A percentile compares a stretch with the other conserved stretches of the same genome.
These are phyloP conservation scores for Molorchus minor DNA, from an alignment of 2,888 invertebrate genomes.

Conservation along the genomic window DNA sequence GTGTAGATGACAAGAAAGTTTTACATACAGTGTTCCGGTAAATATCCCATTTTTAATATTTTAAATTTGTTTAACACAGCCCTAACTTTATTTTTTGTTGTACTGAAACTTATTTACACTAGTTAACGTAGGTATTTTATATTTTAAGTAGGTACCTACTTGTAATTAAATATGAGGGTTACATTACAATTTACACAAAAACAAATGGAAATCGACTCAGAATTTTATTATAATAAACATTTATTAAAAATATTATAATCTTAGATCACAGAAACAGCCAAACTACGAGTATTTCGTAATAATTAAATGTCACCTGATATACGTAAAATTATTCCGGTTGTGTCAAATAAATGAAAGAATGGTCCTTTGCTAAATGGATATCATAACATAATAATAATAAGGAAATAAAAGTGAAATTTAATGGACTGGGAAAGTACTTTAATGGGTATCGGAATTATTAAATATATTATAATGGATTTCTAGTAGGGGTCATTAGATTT, in stretches of 20 bases:
- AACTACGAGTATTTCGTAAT: background rate
- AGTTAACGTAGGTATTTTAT: background rate
- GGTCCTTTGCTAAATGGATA: background rate
- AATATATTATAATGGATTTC: no score
- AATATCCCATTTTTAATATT: background rate
- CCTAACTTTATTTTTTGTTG: background rate
- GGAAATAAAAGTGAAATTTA: background rate
- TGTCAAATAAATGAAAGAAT: background rate
- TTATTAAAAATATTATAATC: background rate
- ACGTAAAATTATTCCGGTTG: background rate
- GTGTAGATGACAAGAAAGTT: background rate
- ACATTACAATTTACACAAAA: background rate
- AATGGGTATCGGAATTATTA: no score
- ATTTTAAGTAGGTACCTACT: background rate
- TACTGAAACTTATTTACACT: background rate
- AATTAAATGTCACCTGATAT: background rate
- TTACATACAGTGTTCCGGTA: conserved; percentile 7
- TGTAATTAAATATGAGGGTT: background rate
- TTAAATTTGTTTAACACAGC: background rate
- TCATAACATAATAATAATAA: background rate
- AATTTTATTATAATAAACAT: background rate
- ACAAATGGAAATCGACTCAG: background rate
- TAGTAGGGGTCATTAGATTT: no score
- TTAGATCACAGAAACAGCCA: no score
- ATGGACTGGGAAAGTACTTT: no score